Evolutionary conservation across 2,888 invertebrate species (phyloP).

Genomic region (Halictus ligatus): DNA sequence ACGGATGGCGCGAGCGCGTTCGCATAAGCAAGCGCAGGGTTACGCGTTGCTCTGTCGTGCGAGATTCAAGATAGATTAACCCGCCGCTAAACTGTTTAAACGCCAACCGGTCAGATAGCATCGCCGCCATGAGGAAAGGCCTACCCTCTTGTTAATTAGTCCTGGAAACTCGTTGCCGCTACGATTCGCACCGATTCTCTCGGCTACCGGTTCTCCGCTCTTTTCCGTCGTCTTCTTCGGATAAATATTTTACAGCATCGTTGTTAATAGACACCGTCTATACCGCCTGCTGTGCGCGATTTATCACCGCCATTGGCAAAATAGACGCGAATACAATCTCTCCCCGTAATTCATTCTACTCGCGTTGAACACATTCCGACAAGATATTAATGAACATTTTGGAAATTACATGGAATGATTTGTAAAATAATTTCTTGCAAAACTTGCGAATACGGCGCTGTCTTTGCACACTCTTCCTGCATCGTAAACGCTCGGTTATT

Average conservation of each 20-base stretch:
- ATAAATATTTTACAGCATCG: neutral
- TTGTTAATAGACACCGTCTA: neutral
- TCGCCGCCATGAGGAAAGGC: conserved; percentile 40
- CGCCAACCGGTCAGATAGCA: conserved; percentile 57
- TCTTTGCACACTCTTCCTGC: too few species aligned
- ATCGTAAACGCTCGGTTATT: too few species aligned
- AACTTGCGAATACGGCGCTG: too few species aligned
- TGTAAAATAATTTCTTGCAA: too few species aligned
- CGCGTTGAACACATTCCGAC: neutral
- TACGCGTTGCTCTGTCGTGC: conserved; percentile 19
- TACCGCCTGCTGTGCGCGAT: neutral
- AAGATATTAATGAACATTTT: neutral
- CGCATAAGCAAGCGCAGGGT: conserved; percentile 23
- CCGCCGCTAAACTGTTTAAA: conserved; percentile 67
- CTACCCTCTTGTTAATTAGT: conserved; percentile 51
- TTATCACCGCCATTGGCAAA: neutral
- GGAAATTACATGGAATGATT: neutral
- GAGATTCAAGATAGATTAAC: conserved; percentile 63
- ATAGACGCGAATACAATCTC: neutral
- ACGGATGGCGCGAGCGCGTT: conserved; percentile 13
- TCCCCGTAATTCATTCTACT: neutral
- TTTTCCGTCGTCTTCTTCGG: neutral
- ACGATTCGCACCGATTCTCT: conserved; percentile 33
- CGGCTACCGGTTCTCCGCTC: conserved; percentile 15
- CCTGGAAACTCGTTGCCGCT: conserved; percentile 34